Percentiles rank a stretch among this genome's conserved stretches.
Evolutionary conservation across 1,140 invertebrate species (phyloP).

Genomic region (Limonius californicus): DNA sequence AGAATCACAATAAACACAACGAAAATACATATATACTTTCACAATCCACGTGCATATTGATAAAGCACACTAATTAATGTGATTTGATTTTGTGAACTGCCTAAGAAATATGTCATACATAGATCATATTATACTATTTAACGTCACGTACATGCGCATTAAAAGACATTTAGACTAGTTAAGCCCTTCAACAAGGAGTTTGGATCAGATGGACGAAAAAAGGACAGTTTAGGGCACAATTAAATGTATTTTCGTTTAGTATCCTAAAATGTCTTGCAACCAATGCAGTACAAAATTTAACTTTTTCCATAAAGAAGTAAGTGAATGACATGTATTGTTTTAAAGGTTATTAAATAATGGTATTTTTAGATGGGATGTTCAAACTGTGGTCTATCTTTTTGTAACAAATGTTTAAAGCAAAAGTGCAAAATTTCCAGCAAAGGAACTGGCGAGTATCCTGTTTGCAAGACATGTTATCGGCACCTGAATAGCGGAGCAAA

Average conservation of each 20-base stretch:
- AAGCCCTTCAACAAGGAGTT: no score
- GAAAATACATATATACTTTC: no score
- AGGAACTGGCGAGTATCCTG: conserved; percentile 46
- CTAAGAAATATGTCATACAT: no score
- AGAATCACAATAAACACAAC: no score
- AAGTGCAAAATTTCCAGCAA: conserved; percentile 44
- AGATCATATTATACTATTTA: no score
- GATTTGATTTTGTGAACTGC: no score
- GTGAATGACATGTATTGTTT: conserved; percentile 14
- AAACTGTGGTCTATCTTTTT: conserved; percentile 61
- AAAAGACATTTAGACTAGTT: no score
- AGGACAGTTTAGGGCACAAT: neutral
- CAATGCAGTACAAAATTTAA: conserved; percentile 51
- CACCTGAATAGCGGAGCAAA: conserved; percentile 35
- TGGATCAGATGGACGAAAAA: neutral
- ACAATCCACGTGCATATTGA: no score
- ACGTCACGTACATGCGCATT: no score
- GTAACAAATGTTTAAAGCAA: conserved; percentile 57
- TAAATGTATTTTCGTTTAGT: neutral
- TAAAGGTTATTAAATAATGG: neutral
- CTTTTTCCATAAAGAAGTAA: conserved; percentile 53
- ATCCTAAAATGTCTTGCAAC: conserved; percentile 50
- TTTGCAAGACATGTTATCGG: conserved; percentile 46
- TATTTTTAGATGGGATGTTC: conserved; percentile 56
- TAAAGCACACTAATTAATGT: no score